A percentile compares a stretch with the other conserved stretches of the same genome.
Evolutionary conservation across 1,140 invertebrate species (phyloP).

Genomic region (Magallana gigas): DNA sequence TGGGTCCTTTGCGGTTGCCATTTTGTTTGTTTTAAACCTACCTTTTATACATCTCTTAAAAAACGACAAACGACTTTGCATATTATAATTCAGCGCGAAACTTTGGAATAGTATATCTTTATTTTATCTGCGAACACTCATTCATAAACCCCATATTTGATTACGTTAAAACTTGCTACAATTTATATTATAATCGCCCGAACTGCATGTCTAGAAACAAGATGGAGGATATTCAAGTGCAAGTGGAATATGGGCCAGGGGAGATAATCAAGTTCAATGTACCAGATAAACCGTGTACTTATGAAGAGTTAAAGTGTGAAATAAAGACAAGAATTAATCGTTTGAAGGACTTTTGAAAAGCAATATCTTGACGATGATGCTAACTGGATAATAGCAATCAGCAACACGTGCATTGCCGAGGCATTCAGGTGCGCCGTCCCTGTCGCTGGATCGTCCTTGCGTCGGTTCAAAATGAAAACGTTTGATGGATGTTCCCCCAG

Average conservation of each 20-base stretch:
- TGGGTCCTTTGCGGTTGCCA: too few relatives aligned
- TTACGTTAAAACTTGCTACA: too few relatives aligned
- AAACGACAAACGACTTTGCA: too few relatives aligned
- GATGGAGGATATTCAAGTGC: neutral
- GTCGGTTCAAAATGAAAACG: neutral
- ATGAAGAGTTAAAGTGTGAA: neutral
- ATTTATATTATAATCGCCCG: too few relatives aligned
- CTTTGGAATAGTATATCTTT: too few relatives aligned
- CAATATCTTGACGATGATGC: neutral
- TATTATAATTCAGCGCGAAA: too few relatives aligned
- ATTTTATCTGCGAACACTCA: too few relatives aligned
- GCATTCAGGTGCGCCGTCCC: neutral
- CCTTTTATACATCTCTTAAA: too few relatives aligned
- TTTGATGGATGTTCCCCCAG: neutral
- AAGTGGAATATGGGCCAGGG: slow-evolving; percentile 3
- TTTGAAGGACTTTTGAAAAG: neutral
- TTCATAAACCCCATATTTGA: too few relatives aligned
- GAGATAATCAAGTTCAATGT: neutral
- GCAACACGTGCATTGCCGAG: neutral
- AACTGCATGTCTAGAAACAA: too few relatives aligned
- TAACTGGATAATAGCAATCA: neutral
- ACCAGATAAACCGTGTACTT: neutral
- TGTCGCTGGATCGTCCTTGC: neutral
- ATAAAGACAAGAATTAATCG: neutral
- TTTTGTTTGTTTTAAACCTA: too few relatives aligned